These are phyloP conservation scores for Drosophila quinaria DNA, from an alignment of 2,888 invertebrate genomes.

Conservation along the genomic window DNA sequence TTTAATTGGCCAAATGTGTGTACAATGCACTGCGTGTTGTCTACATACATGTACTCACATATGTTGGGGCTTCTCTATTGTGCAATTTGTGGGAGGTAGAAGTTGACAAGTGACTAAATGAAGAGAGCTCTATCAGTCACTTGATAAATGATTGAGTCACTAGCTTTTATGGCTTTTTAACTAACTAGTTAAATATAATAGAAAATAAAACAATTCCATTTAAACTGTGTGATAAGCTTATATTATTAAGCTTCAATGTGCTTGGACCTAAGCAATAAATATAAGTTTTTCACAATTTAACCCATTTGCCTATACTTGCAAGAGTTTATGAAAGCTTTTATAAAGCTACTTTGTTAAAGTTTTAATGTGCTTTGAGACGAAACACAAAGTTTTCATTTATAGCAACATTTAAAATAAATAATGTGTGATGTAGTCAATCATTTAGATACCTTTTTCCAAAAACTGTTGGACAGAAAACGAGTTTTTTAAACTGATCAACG, in stretches of 20 bases:
- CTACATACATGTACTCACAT: background rate
- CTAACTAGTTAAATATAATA: no score
- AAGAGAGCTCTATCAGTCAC: background rate
- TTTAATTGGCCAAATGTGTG: slow-evolving; percentile 72
- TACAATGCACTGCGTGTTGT: slow-evolving; percentile 17
- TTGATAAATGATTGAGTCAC: slow-evolving; percentile 10
- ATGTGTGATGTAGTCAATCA: no score
- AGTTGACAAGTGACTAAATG: slow-evolving; percentile 1
- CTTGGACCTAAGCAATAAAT: background rate
- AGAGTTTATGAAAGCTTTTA: background rate
- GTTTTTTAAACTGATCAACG: no score
- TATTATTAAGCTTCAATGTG: background rate
- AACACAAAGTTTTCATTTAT: background rate
- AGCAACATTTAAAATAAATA: no score
- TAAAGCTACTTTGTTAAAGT: background rate
- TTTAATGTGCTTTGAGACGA: background rate
- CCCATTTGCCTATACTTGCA: no score
- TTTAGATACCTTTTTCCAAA: no score
- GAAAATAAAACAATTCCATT: no score
- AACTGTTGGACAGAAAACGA: no score
- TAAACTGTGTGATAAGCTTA: background rate
- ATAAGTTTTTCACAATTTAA: no score
- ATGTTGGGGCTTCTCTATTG: background rate
- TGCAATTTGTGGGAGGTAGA: slow-evolving; percentile 7
- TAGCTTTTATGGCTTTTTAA: background rate